Conservation (phyloP, 2,888 invertebrate species). For the Thymelicus acteon region DNA sequence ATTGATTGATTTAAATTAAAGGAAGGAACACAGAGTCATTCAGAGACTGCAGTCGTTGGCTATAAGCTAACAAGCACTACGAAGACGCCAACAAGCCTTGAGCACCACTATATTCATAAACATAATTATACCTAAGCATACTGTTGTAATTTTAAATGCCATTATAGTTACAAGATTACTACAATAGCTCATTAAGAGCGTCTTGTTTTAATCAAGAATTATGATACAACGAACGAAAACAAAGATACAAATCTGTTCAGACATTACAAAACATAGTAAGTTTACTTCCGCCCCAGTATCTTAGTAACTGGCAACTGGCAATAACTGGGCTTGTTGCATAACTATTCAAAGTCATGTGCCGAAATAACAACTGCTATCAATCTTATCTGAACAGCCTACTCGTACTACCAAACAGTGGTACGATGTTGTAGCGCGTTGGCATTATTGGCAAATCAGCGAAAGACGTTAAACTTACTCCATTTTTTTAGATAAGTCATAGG, state of each 20-base stretch:
- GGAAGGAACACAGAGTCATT: too few species aligned
- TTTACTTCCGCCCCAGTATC: constrained; percentile 12
- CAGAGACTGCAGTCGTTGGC: too few species aligned
- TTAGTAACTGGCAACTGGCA: background rate
- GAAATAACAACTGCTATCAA: constrained; percentile 1
- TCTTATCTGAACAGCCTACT: constrained; percentile 1
- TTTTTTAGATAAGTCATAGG: too few species aligned
- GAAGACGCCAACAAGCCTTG: too few species aligned
- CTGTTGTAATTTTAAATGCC: background rate
- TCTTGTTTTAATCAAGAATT: background rate
- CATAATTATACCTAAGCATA: too few species aligned
- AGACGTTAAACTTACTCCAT: too few species aligned
- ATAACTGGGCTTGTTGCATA: background rate
- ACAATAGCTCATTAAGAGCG: background rate
- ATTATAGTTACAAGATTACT: background rate
- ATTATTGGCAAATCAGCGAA: background rate
- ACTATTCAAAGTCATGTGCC: constrained; percentile 7
- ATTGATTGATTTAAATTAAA: too few species aligned
- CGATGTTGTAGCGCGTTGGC: background rate
- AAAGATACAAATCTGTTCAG: constrained; percentile 11
- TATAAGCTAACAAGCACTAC: too few species aligned
- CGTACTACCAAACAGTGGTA: background rate
- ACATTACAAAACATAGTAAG: constrained; percentile 3
- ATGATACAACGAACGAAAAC: background rate
- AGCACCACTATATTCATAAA: too few species aligned